A percentile compares a stretch with the other conserved stretches of the same genome.
phyloP scores from a whole-genome alignment of 2,797 vertebrate species.

The Sebastolobus alascanus region DNA sequence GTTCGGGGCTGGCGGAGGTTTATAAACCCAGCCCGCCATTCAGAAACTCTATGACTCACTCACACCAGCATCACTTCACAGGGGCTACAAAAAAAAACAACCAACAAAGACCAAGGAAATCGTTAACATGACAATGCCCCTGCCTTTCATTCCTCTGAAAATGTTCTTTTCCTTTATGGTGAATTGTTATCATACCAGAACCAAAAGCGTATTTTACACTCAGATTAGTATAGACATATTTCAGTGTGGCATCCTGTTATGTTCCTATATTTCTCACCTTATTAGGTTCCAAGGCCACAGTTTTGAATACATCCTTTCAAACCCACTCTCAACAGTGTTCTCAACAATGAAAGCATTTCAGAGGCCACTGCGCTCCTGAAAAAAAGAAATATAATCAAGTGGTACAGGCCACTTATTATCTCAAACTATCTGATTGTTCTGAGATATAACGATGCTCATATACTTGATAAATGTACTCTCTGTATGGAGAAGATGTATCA shows the following conservation, averaged over 20 bases:
- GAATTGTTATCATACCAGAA: not conserved
- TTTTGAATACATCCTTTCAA: conserved; percentile 51
- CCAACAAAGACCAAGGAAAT: conserved; percentile 59
- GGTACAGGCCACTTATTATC: not conserved
- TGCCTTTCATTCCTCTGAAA: not conserved
- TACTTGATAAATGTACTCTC: not conserved
- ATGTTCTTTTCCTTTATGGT: not conserved
- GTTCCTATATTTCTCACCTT: conserved; percentile 10
- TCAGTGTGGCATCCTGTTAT: not conserved
- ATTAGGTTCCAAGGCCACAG: conserved; percentile 62
- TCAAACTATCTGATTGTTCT: not conserved
- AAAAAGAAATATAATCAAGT: not conserved
- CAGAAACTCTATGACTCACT: conserved; percentile 81
- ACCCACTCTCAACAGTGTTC: not conserved
- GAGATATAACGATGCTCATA: not conserved
- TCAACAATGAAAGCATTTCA: conserved; percentile 8
- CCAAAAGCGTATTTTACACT: not conserved
- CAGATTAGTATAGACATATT: not conserved
- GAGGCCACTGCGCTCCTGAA: not conserved
- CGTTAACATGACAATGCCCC: conserved; percentile 20
- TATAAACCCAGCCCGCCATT: conserved; percentile 81
- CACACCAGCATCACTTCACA: conserved; percentile 48
- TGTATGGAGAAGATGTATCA: not conserved
- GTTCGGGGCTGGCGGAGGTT: conserved; percentile 64
- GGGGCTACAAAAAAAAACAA: conserved; percentile 6